Conservation (phyloP, 2,888 invertebrate genomes). For the Mesorhabditis belari region DNA sequence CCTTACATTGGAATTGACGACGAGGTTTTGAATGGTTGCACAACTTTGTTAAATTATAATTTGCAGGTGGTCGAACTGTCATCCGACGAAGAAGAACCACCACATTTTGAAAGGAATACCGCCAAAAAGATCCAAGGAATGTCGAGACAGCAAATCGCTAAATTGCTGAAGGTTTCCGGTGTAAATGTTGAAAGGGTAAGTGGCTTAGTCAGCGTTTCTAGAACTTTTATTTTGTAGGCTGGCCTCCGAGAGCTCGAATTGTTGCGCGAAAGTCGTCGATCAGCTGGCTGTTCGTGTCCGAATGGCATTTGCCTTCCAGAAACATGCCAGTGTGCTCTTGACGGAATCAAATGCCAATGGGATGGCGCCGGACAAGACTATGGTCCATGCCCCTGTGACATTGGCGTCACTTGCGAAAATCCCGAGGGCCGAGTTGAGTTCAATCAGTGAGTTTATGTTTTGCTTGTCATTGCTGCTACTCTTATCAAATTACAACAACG, state of each 20-base stretch:
- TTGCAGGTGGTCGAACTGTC: not conserved
- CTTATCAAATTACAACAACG: too few relatives aligned
- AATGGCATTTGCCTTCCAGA: conserved; percentile 22
- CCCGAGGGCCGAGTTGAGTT: not conserved
- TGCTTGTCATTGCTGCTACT: too few relatives aligned
- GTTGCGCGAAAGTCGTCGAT: conserved; percentile 8
- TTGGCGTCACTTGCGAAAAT: not conserved
- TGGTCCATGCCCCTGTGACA: not conserved
- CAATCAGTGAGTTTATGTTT: too few relatives aligned
- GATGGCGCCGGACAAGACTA: not conserved
- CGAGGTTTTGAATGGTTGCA: conserved; percentile 1
- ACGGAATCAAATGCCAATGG: conserved; percentile 22
- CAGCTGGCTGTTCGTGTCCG: conserved; percentile 25
- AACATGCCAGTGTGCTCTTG: conserved; percentile 19
- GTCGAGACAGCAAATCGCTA: not conserved
- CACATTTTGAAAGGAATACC: not conserved
- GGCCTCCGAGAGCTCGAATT: conserved; percentile 1
- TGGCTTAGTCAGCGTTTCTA: not conserved
- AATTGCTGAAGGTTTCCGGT: conserved; percentile 14
- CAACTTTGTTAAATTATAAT: too few relatives aligned
- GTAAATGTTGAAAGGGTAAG: conserved; percentile 9
- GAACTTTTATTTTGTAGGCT: not conserved
- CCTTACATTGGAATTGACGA: conserved; percentile 7
- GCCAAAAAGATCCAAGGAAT: not conserved
- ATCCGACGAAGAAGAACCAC: not conserved